These are phyloP conservation scores for Tapirus terrestris DNA, from an alignment of 2,113 vertebrate species.

Conservation along the genomic window DNA sequence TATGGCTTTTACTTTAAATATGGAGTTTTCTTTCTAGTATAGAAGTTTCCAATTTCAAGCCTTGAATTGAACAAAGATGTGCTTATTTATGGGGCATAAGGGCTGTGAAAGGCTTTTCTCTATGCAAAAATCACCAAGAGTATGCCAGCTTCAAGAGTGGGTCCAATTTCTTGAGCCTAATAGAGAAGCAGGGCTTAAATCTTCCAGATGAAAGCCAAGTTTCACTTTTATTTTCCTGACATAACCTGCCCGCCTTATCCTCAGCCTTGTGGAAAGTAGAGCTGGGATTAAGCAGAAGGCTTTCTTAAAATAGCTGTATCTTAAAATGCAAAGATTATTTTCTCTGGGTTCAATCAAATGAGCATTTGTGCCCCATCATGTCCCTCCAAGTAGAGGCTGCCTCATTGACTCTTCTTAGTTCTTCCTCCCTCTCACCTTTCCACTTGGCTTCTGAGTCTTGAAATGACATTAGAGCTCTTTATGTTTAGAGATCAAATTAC, in stretches of 20 bases:
- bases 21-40: background rate
- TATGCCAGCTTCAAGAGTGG: background rate
- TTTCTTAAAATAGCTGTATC: background rate
- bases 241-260: background rate
- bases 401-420: background rate
- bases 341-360: constrained; percentile 45
- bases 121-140: background rate
- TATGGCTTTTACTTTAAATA: background rate
- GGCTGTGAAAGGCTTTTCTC: background rate
- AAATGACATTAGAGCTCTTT: constrained; percentile 76
- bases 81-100: background rate
- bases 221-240: constrained; percentile 35
- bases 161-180: background rate
- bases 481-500: constrained; percentile 77
- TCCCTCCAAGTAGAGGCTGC: background rate
- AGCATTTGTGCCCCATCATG: background rate
- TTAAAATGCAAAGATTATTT: constrained; percentile 40
- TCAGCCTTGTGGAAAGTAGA: background rate
- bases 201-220: background rate
- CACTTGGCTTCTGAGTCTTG: constrained; percentile 65
- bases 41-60: background rate
- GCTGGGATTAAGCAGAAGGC: background rate
- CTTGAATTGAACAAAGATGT: background rate
- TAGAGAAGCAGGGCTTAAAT: background rate
- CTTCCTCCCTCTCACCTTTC: constrained; percentile 73